phyloP scores from a whole-genome alignment of 2,888 invertebrate genomes.

The Rhogogaster chlorosoma region DNA sequence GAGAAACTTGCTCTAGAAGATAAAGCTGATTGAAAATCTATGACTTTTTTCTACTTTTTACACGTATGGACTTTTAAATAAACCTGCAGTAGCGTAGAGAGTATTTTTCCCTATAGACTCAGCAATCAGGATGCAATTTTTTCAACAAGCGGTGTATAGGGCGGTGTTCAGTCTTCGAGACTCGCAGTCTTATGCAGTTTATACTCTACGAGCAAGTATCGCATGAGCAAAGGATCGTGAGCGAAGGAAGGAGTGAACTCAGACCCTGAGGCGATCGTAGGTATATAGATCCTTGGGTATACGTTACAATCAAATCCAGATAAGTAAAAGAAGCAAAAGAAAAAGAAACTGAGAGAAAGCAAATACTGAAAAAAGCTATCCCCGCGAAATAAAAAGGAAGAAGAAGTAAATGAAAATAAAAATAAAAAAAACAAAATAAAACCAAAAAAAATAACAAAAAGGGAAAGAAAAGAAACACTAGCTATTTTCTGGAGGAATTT shows the following conservation, averaged over 20 bases:
- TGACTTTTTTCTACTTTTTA: not conserved
- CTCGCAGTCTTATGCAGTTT: not conserved
- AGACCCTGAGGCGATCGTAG: conserved; percentile 53
- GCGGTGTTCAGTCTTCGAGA: not conserved
- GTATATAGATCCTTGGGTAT: conserved; percentile 60
- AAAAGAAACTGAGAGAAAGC: conserved; percentile 48
- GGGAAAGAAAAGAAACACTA: conserved; percentile 70
- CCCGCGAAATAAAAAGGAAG: conserved; percentile 60
- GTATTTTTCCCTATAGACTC: not conserved
- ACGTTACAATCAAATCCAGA: conserved; percentile 73
- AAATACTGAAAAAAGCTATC: conserved; percentile 43
- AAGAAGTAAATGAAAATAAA: conserved; percentile 63
- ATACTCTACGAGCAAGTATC: not conserved
- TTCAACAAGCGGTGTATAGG: not conserved
- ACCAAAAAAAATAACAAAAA: conserved; percentile 5
- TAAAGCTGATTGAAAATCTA: not conserved
- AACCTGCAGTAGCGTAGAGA: not conserved
- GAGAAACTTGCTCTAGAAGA: not conserved
- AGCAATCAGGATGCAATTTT: not conserved
- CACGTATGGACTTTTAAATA: not conserved
- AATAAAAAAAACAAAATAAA: conserved; percentile 29
- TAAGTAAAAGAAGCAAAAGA: conserved; percentile 67
- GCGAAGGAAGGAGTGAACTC: conserved; percentile 15
- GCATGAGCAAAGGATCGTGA: not conserved
- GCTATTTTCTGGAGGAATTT: conserved; percentile 76